Evolutionary conservation across 2,888 invertebrate genomes (phyloP), one percentile per base, ranked within the genome.

Genomic region (Acanthosoma haemorrhoidale): DNA sequence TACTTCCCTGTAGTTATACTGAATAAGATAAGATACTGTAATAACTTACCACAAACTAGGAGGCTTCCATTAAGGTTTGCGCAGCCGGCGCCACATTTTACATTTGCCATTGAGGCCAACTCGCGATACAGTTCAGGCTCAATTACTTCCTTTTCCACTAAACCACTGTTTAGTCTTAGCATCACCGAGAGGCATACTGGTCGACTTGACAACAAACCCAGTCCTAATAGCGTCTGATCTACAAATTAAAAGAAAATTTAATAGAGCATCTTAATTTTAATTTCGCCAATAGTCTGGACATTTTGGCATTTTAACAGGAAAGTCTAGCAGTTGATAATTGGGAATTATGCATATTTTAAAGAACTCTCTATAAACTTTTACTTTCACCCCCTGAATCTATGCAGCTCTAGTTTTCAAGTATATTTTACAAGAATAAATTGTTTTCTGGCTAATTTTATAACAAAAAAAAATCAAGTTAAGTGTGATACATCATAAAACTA

Each of bases 11-110:
- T 25, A 25, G n/a, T n/a, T 51, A 4, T 59, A 59, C 32, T 31
- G n/a, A n/a, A 71, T 43, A 67, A n/a, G 66, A 57, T 39, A 64
- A 5, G 38, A 39, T 79, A n/a, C n/a, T n/a, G 11, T 21, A 51
- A 25, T 51, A 51, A 51, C 84, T 82, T 82, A 85, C 91, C 93
- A 81, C 91, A 90, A 71, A 90, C 91, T 74, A 93, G 81, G 59
- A 94, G 84, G 63, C 86, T 86, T 58, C 87, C 87, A 75, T 86
- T 84, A 70, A 90, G 81, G 77, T 87, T 86, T 41, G 87, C 89
- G 72, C 89, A 86, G 69, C 92, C 93, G 69, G 87, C 86, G 64
- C 91, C 88, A 81, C 91, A 72, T 38, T 70, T 72, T 25, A 70
- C 72, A 5, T 64, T 39, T 3, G 68, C 63, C 72, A 72, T 72